These are phyloP conservation scores for Heliconius congener DNA, from an alignment of 1,140 invertebrate genomes.

Conservation along the genomic window DNA sequence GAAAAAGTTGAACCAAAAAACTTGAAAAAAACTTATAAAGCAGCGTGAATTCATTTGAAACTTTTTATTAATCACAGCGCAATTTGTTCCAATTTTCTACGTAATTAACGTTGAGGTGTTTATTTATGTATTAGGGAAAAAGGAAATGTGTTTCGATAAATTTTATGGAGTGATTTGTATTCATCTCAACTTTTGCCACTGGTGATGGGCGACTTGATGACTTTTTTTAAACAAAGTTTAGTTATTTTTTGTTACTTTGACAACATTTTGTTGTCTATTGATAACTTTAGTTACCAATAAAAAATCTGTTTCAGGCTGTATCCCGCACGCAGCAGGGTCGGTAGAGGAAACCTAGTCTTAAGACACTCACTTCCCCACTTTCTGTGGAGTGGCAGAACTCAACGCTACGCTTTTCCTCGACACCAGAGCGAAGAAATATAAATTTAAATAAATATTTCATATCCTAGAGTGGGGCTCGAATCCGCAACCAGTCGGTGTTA, in stretches of 20 bases:
- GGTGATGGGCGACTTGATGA: slow-evolving; percentile 34
- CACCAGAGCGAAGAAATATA: no score
- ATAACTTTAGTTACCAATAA: no score
- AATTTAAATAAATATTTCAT: no score
- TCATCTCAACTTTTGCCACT: slow-evolving; percentile 35
- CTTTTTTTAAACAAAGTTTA: slow-evolving; percentile 38
- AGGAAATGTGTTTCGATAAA: slow-evolving; percentile 33
- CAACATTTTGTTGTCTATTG: not conserved
- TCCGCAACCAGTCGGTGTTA: no score
- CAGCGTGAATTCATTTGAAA: slow-evolving; percentile 33
- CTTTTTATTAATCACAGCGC: slow-evolving; percentile 33
- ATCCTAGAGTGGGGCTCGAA: no score
- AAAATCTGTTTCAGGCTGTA: no score
- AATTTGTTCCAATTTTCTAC: slow-evolving; percentile 37
- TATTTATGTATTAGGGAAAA: slow-evolving; percentile 30
- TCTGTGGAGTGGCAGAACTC: no score
- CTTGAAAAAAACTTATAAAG: slow-evolving; percentile 21
- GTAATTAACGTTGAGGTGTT: slow-evolving; percentile 32
- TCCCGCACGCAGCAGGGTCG: no score
- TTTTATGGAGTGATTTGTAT: slow-evolving; percentile 35
- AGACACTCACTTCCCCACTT: no score
- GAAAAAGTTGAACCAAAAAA: slow-evolving; percentile 30
- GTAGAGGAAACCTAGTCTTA: no score
- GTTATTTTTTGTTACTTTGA: not conserved
- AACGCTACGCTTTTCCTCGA: no score